Base-by-base conservation (phyloP, 2,797 vertebrate genomes). In the Orientallactaga sibirica region DNA sequence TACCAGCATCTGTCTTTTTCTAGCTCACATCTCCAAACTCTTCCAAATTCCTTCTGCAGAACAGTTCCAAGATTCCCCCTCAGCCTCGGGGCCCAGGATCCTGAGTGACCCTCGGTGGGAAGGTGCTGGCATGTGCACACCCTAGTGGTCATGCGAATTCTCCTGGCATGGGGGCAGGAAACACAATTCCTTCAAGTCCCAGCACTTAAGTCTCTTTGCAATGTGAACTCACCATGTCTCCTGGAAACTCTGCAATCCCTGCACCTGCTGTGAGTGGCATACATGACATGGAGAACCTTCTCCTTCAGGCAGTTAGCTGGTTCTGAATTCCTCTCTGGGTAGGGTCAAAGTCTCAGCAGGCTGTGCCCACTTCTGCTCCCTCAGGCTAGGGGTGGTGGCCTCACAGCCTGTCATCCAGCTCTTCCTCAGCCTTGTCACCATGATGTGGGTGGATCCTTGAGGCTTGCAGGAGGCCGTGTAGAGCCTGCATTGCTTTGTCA, bases 81-180 rank as follows among this genome's bases (percentile, higher is more conserved):
- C 25, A 27, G n/a, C 93, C 82, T 92, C 81, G 85, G 90, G 89
- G 77, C 92, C 66, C 68, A 80, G 93, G 92, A 93, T 87, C 96
- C 79, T 83, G 76, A 87, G 81, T 61, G 33, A 92, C 93, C 95
- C 90, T 37, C 1, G 18, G 27, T 22, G 7, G 4, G 29, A 7
- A 29, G 2, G 3, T 3, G 0, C 15, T 1, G 43, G 14, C 15
- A 12, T 0, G 6, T 16, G 2, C 64, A 7, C 16, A 0, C 20
- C 24, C 12, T 1, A 24, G 24, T 18, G 14, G 24, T 61, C n/a
- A 1, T 0, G 0, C 2, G 25, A 2, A 3, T 29, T 11, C 25
- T 22, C 81, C 29, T 19, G 55, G 66, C 33, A 0, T 19, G 3
- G 22, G 76, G 22, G 12, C 0, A 24, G 33, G 37, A 78, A 41